Evolutionary conservation across 1,140 invertebrate genomes (phyloP), one percentile per base, ranked within the genome.

Genomic region (Olivierus martensii): DNA sequence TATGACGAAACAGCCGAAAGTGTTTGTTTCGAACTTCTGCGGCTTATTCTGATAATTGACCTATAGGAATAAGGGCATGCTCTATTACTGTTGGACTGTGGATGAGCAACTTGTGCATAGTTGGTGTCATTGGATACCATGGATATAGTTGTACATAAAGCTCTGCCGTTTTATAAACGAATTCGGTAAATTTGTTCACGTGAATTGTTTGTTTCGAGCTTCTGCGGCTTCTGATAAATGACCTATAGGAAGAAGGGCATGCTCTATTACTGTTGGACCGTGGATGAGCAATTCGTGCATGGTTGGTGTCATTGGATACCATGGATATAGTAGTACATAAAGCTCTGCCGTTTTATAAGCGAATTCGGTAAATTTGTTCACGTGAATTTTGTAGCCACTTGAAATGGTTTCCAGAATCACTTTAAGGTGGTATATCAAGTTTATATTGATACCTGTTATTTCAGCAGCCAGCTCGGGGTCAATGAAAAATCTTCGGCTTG

Each of bases 401-500:
- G 43, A 46, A 17, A 46, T 46, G 18, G 51, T 39, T 52, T 52
- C 34, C 14, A 52, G 22, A 5, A 52, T 52, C 14, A 35, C 44
- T 47, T 52, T 52, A 11, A 52, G 46, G 15, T 34, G n/a, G 17
- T 47, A 36, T 17, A 46, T 46, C 10, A 52, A 39, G 10, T 47
- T 46, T 11, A 37, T 15, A 47, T 52, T 21, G 39, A 54, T 34
- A 36, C 28, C 43, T 36, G 42, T 52, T 28, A 52, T 47, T 46
- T 46, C 51, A 37, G 34, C 44, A 79, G 80, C 36, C 74, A 51
- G 69, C 73, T 21, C 76, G 73, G 6, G 75, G 76, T 57, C 74
- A 73, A 2, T 74, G 73, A 7, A 73, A 76, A 61, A 75, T 75
- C 53, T 74, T 74, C 4, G 76, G 76, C 52, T 67, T 73, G 10